These are phyloP conservation scores for Bambusicola thoracicus DNA, from an alignment of 2,113 vertebrate genomes.

Conservation along the genomic window DNA sequence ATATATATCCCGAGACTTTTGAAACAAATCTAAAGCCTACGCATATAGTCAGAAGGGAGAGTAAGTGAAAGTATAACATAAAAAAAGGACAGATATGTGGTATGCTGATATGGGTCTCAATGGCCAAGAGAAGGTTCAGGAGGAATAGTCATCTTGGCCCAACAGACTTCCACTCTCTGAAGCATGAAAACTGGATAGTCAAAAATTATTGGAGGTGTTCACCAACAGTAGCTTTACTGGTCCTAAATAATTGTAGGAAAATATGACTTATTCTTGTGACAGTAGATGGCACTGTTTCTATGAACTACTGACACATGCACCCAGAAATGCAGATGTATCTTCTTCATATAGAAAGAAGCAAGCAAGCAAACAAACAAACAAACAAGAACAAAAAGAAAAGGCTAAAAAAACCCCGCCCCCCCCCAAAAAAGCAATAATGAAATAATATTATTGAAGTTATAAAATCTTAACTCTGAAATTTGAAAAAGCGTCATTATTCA, in stretches of 20 bases:
- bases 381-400: no score
- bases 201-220: accelerated
- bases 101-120: background rate
- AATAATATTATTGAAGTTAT: background rate
- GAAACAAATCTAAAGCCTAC: background rate
- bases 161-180: background rate
- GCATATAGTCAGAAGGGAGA: background rate
- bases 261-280: background rate
- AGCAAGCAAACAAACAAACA: background rate
- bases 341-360: background rate
- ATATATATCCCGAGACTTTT: background rate
- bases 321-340: background rate
- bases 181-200: background rate
- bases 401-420: accelerated
- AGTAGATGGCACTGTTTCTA: conserved; percentile 74
- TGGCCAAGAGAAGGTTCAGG: background rate
- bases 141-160: background rate
- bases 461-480: background rate
- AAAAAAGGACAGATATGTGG: background rate
- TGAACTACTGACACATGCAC: conserved; percentile 1
- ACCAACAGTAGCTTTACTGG: background rate
- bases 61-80: background rate
- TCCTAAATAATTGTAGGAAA: background rate
- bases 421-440: background rate
- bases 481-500: background rate